Evolutionary conservation across 2,797 vertebrate genomes (phyloP).

Genomic region (Mormyrops attenuatus): DNA sequence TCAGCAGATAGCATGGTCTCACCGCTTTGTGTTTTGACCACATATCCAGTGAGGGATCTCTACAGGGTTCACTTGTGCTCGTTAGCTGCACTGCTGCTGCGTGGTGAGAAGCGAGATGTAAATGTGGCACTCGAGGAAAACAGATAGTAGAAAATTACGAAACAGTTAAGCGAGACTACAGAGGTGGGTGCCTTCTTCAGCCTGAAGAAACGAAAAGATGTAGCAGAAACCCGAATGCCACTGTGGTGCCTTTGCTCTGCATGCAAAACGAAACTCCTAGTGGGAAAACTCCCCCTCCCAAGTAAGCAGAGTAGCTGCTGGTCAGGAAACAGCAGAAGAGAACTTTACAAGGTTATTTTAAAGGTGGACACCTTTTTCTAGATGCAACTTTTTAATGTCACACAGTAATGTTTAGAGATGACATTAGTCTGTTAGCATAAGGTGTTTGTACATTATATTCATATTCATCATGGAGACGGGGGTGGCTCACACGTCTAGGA

Average conservation of each 20-base stretch:
- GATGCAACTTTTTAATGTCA: neutral
- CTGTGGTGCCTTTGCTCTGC: neutral
- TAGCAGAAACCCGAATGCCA: neutral
- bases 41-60: neutral
- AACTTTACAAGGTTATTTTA: neutral
- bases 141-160: neutral
- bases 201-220: neutral
- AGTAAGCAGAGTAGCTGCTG: neutral
- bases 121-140: neutral
- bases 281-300: neutral
- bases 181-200: neutral
- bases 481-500: neutral
- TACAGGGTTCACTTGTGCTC: neutral
- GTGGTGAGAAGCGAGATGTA: neutral
- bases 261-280: neutral
- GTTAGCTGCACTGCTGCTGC: neutral
- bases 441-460: neutral
- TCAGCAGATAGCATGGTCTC: neutral
- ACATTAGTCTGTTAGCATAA: neutral
- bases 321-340: neutral
- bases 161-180: neutral
- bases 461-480: neutral
- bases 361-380: neutral
- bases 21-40: neutral
- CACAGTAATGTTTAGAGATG: neutral